Conservation (phyloP, 2,113 vertebrate species). For the Scolopax mira region DNA sequence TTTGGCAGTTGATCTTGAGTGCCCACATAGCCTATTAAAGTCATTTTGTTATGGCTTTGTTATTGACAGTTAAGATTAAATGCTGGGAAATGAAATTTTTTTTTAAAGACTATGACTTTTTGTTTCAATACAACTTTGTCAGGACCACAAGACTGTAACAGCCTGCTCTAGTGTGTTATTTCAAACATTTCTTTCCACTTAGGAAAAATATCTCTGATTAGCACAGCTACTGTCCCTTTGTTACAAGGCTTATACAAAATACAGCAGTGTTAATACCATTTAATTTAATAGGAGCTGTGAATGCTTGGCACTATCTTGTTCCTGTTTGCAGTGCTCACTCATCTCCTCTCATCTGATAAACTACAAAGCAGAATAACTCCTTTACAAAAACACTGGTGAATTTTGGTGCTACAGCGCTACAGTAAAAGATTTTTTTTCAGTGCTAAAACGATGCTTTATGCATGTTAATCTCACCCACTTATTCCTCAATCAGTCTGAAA, state of each 20-base stretch:
- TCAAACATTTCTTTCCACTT: background rate
- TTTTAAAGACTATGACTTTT: background rate
- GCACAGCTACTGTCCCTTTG: background rate
- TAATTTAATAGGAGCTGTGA: background rate
- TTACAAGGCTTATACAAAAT: background rate
- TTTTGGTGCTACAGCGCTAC: background rate
- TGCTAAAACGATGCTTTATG: background rate
- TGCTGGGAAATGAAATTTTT: background rate
- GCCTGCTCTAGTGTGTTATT: background rate
- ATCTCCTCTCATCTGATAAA: background rate
- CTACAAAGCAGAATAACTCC: background rate
- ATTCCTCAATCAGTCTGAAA: background rate
- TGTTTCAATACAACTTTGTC: background rate
- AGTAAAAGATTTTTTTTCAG: background rate
- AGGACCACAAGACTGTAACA: background rate
- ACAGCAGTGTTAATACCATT: background rate
- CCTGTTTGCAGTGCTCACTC: background rate
- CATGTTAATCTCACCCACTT: background rate
- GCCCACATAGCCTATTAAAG: background rate
- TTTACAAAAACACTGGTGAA: background rate
- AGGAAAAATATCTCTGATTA: background rate
- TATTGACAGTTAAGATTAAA: slow-evolving; percentile 38
- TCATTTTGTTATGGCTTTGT: background rate
- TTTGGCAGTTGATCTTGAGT: slow-evolving; percentile 2
- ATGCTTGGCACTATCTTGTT: background rate